These are phyloP conservation scores for Watsonalla binaria DNA, from an alignment of 2,888 invertebrate genomes.

Conservation along the genomic window DNA sequence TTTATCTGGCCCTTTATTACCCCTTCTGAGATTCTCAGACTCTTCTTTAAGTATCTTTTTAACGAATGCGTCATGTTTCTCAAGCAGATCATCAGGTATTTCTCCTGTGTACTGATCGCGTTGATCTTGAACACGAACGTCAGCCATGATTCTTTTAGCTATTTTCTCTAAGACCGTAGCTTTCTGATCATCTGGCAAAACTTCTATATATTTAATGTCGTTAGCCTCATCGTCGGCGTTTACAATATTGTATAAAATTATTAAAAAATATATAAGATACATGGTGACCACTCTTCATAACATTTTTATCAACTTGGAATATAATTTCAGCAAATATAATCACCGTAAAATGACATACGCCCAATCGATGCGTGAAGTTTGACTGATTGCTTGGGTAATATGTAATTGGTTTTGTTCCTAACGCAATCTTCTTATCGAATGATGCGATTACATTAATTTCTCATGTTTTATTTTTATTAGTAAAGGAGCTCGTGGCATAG, in stretches of 20 bases:
- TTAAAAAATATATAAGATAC: constrained; percentile 25
- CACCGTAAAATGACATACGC: constrained; percentile 9
- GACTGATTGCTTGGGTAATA: neutral
- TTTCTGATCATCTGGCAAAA: constrained; percentile 54
- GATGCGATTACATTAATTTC: neutral
- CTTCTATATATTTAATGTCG: constrained; percentile 52
- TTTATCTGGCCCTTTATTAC: constrained; percentile 7
- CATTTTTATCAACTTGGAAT: constrained; percentile 1
- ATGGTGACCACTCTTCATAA: constrained; percentile 32
- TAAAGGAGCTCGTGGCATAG: too few species aligned
- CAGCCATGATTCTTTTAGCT: constrained; percentile 50
- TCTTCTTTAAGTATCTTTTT: constrained; percentile 48
- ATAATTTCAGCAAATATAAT: neutral
- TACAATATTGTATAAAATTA: constrained; percentile 14
- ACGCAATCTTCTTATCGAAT: neutral
- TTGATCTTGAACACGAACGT: constrained; percentile 31
- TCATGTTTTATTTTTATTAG: neutral
- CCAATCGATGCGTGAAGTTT: neutral
- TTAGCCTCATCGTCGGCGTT: constrained; percentile 26
- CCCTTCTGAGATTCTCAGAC: constrained; percentile 27
- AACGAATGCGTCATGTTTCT: constrained; percentile 44
- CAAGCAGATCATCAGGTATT: constrained; percentile 38
- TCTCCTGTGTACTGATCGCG: constrained; percentile 28
- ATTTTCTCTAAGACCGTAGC: constrained; percentile 49
- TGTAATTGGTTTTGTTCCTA: neutral